Base-by-base conservation (phyloP, 2,888 invertebrate species). In the Synergus umbraculus region DNA sequence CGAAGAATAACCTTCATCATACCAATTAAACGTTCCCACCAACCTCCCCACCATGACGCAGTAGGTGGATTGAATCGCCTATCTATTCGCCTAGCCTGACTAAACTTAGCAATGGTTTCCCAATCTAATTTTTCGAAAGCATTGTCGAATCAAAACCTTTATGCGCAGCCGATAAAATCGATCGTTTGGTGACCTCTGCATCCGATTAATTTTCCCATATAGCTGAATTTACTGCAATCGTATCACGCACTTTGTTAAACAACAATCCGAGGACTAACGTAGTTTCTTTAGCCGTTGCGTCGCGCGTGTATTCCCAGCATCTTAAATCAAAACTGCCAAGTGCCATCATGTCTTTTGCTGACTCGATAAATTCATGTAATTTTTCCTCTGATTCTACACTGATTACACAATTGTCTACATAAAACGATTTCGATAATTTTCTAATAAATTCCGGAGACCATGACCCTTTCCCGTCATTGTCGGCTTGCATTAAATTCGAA, bases 41-140 rank as follows among this genome's bases (percentile, higher is more conserved):
- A 22, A 22, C 22, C 22, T 22, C 22, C 22, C 91, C 91, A 91
- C 92, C 93, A 93, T 22, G 22, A 22, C 22, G 92, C 89, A 0
- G 87, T 83, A 5, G 91, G 91, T 4, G 91, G 89, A 77, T 90
- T 92, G 81, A 92, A 92, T n/a, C 83, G 81, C 90, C 86, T 90
- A 79, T 82, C 84, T 83, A 83, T 84, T 78, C 65, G 82, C 43
- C 84, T 73, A 1, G 84, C 77, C 1, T 83, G 18, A 37, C 83
- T 83, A 29, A 82, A 76, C 9, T 81, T 60, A 7, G 44, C 15
- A 22, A 90, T 86, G 10, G 76, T 64, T 1, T 84, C 81, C 88
- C 86, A 89, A 76, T 90, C 83, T 41, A 90, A 44, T 22, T 78
- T 43, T 44, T 76, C n/a, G 81, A 89, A 84, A 1, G 82, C 76